Evolutionary conservation across 2,888 invertebrate species (phyloP).

Genomic region (Sialis lutaria): DNA sequence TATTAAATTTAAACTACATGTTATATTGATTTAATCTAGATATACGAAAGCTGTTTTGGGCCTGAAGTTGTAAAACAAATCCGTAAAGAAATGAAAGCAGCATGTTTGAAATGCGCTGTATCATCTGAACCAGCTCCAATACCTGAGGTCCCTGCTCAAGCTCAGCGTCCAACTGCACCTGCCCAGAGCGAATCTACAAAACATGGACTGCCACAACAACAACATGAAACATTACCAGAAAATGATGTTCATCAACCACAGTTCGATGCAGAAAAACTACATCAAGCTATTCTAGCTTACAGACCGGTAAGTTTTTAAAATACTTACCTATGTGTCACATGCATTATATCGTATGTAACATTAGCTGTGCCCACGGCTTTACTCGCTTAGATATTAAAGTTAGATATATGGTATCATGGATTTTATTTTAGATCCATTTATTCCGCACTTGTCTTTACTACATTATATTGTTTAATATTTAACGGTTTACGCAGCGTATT

Average conservation of each 20-base stretch:
- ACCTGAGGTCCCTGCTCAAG: background rate
- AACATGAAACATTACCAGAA: conserved; percentile 7
- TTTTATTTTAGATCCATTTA: too few species aligned
- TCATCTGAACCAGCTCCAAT: conserved; percentile 24
- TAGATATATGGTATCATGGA: too few species aligned
- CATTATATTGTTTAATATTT: too few species aligned
- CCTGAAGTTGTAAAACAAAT: conserved; percentile 48
- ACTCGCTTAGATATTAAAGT: too few species aligned
- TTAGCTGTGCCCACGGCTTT: background rate
- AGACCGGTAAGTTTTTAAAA: conserved; percentile 28
- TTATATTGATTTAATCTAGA: conserved; percentile 25
- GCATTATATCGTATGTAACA: background rate
- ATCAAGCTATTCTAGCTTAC: conserved; percentile 36
- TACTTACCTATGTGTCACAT: background rate
- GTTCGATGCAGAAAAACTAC: conserved; percentile 30
- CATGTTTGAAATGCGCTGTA: conserved; percentile 43
- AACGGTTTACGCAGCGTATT: too few species aligned
- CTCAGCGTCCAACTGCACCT: background rate
- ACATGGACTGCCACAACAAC: conserved; percentile 2
- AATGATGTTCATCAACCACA: conserved; percentile 17
- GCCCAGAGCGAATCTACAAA: background rate
- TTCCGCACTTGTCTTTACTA: too few species aligned
- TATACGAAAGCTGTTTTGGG: conserved; percentile 54
- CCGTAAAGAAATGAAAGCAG: conserved; percentile 45
- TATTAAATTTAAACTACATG: background rate